phyloP scores from a whole-genome alignment of 2,113 vertebrate species.

The Mastomys natalensis region DNA sequence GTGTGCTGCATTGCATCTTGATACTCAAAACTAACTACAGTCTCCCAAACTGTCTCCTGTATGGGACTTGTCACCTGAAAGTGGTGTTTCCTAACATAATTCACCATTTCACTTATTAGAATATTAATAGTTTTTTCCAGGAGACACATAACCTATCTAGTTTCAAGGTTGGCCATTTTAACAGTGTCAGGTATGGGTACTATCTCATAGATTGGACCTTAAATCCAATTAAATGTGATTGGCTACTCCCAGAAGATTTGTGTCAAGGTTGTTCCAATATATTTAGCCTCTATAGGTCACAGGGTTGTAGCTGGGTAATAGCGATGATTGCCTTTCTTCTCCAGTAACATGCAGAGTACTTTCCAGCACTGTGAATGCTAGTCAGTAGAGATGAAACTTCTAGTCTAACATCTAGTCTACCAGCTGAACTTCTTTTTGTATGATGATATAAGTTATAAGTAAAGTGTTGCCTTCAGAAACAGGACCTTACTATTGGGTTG shows the following conservation, averaged over 20 bases:
- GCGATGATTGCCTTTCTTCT: background rate
- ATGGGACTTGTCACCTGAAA: background rate
- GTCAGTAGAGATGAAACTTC: background rate
- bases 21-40: background rate
- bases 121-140: no score
- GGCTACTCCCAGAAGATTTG: background rate
- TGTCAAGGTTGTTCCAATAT: background rate
- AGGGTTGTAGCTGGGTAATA: background rate
- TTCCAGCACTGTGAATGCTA: background rate
- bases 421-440: background rate
- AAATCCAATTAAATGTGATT: background rate
- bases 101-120: background rate
- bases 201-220: background rate
- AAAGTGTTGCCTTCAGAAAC: background rate
- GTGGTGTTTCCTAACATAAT: fast-evolving
- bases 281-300: background rate
- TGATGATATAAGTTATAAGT: background rate
- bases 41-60: background rate
- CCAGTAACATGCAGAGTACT: background rate
- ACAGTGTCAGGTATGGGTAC: background rate
- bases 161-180: no score
- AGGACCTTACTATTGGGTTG: background rate
- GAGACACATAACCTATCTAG: no score
- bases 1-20: background rate
- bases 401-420: background rate